phyloP scores from a whole-genome alignment of 1,140 invertebrate species.

The Akabosia matsudoensis region DNA sequence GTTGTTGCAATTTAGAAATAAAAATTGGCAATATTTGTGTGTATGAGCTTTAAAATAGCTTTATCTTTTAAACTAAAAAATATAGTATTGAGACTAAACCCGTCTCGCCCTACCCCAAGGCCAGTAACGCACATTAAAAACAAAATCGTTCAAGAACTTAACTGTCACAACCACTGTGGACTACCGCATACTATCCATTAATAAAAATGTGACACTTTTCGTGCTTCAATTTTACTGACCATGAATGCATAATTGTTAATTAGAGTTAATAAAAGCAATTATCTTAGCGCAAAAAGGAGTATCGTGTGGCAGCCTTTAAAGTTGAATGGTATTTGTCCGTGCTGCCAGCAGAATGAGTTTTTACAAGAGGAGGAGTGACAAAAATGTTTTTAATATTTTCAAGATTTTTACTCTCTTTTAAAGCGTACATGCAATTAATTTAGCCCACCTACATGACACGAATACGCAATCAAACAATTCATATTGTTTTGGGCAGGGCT shows the following conservation, averaged over 20 bases:
- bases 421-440: not conserved
- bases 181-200: too few species aligned
- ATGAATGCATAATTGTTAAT: not conserved
- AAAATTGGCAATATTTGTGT: too few species aligned
- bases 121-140: not conserved
- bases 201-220: too few species aligned
- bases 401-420: not conserved
- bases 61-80: too few species aligned
- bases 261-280: not conserved
- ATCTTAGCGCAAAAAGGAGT: too few species aligned
- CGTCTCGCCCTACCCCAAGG: not conserved
- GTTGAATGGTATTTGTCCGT: not conserved
- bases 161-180: too few species aligned
- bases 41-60: too few species aligned
- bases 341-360: not conserved
- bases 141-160: too few species aligned
- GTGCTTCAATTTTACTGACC: not conserved
- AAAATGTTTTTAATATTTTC: not conserved
- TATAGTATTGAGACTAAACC: not conserved
- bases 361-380: not conserved
- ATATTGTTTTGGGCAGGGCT: not conserved
- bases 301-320: too few species aligned
- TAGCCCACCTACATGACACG: not conserved
- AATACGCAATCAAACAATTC: not conserved
- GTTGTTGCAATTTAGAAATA: too few species aligned